phyloP scores from a whole-genome alignment of 1,140 invertebrate species.

The Temnothorax longispinosus region DNA sequence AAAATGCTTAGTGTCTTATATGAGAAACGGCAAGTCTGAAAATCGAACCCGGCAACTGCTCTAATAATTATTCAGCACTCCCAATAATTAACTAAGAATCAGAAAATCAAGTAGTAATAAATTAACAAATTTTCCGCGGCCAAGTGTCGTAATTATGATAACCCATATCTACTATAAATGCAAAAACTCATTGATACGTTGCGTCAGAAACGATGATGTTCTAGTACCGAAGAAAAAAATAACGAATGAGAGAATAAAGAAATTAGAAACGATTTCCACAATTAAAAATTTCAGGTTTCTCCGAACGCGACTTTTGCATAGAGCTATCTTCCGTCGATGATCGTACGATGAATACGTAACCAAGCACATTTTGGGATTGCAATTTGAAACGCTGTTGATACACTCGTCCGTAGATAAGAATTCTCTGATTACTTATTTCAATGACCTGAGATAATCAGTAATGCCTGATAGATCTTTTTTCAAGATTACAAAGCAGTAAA shows the following conservation, averaged over 20 bases:
- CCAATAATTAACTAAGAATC: neutral
- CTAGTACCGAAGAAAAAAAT: neutral
- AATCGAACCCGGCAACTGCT: neutral
- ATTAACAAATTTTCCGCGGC: neutral
- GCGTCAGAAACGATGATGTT: neutral
- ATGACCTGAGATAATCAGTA: neutral
- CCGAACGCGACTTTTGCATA: neutral
- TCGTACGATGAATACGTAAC: neutral
- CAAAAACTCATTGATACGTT: neutral
- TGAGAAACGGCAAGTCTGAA: neutral
- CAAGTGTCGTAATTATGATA: neutral
- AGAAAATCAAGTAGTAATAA: neutral
- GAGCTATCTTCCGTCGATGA: neutral
- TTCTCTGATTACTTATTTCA: neutral
- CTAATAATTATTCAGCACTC: neutral
- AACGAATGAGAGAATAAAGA: neutral
- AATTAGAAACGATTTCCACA: neutral
- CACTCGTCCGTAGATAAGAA: neutral
- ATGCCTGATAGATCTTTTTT: neutral
- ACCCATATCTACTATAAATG: neutral
- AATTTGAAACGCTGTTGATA: neutral
- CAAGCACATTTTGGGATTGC: neutral
- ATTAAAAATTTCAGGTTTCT: neutral
- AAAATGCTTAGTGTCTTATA: neutral
- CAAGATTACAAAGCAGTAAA: neutral